Evolutionary conservation across 37 sponge, comb jelly and placozoan species (phyloP).

Genomic region (Eunapius fragilis): DNA sequence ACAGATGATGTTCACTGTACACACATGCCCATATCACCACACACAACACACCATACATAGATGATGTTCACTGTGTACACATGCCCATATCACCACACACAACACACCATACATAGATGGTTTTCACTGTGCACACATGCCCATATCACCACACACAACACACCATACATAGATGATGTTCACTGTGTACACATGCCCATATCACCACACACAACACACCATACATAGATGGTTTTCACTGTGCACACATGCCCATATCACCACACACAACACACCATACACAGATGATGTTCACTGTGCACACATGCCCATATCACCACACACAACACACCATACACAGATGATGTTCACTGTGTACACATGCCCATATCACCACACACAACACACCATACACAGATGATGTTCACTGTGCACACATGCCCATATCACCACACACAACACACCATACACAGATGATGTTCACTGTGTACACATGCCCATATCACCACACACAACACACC

Average conservation of each 20-base stretch:
- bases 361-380: conserved; percentile 4
- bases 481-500: not conserved
- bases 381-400: not conserved
- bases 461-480: not conserved
- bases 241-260: not conserved
- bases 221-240: not conserved
- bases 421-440: no score
- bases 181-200: conserved; percentile 1
- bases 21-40: not conserved
- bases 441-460: no score
- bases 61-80: not conserved
- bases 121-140: not conserved
- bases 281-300: not conserved
- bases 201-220: conserved; percentile 6
- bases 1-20: not conserved
- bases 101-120: not conserved
- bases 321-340: not conserved
- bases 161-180: not conserved
- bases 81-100: conserved; percentile 4
- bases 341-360: not conserved
- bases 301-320: not conserved
- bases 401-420: not conserved
- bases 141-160: conserved; percentile 6
- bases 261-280: conserved; percentile 3
- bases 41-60: conserved; percentile 1